Base-by-base conservation (phyloP, 2,888 invertebrate species). In the Hylaea fasciaria region DNA sequence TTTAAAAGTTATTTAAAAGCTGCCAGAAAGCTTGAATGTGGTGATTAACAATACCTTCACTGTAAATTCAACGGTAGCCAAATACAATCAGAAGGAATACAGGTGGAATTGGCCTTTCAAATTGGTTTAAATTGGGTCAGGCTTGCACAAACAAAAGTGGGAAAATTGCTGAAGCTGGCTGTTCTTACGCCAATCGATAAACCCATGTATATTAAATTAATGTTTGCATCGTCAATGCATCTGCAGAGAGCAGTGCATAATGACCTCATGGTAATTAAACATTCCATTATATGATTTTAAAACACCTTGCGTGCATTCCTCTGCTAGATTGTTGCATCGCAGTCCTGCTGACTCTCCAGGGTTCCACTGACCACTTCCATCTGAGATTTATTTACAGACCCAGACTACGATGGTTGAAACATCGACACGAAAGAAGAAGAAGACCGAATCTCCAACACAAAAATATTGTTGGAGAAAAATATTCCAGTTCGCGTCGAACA, bases 71-170 rank as follows among this genome's bases (percentile, higher is more conserved):
- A 77, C 77, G 77, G 74, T 85, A 80, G 74, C 74, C 83, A 85
- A 87, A 87, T 80, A 85, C 82, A 86, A 86, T 87, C 82, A 82
- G 80, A 84, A 87, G 86, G 81, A 86, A 81, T 86, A 83, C 86
- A 85, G 84, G 82, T 87, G 75, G 81, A 82, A 88, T 87, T 87
- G 86, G 82, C 84, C 80, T 87, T 87, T 86, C 82, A 84, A 87
- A 87, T 87, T 85, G 85, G 76, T 82, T 85, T 80, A 86, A 89
- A 89, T 87, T 86, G 86, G 89, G 86, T 88, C 89, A 82, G 81
- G 78, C 81, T 83, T 84, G 80, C 78, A 83, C 86, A 89, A 89
- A 89, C 85, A 88, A 83, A 82, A 82, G 74, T 81, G 77, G 73
- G 75, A 73, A 80, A 83, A 82, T 79, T 78, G 86, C 83, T 79